Conservation (phyloP, 2,797 vertebrate genomes). For the Propithecus deckenii region DNA sequence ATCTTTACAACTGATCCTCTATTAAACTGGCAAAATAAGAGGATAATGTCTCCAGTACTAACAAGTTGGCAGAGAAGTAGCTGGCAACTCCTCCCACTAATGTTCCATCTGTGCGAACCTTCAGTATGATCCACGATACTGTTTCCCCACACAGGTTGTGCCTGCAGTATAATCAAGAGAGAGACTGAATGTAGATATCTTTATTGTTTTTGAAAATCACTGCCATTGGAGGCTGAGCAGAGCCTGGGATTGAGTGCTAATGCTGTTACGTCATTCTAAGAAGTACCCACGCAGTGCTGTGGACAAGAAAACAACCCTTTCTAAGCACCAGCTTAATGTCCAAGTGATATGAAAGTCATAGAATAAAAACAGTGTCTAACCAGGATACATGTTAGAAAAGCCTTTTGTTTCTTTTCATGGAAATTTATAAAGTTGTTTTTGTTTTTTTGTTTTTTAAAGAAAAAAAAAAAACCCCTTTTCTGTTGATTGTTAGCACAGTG, state of each 20-base stretch:
- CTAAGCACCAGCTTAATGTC: not conserved
- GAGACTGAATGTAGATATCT: not conserved
- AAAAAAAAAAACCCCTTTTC: slow-evolving; percentile 39
- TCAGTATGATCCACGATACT: slow-evolving; percentile 71
- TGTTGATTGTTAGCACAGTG: slow-evolving; percentile 40
- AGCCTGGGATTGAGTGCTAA: not conserved
- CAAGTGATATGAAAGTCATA: not conserved
- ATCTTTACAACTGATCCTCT: slow-evolving; percentile 82
- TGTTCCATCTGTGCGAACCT: slow-evolving; percentile 76
- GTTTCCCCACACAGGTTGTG: slow-evolving; percentile 78
- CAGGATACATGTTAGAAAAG: slow-evolving; percentile 44
- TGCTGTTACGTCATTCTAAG: not conserved
- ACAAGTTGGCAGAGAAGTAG: slow-evolving; percentile 80
- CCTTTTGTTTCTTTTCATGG: slow-evolving; percentile 45
- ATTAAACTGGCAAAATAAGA: slow-evolving; percentile 83
- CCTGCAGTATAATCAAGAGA: slow-evolving; percentile 68
- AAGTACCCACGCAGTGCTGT: not conserved
- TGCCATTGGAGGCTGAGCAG: not conserved
- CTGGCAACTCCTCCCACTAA: slow-evolving; percentile 76
- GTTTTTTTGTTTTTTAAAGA: not conserved
- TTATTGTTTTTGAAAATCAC: slow-evolving; percentile 52
- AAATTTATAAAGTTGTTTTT: slow-evolving; percentile 53
- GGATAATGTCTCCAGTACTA: slow-evolving; percentile 78
- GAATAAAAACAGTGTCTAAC: not conserved
- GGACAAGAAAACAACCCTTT: not conserved